Evolutionary conservation across 2,797 vertebrate genomes (phyloP).

Genomic region (Pelochelys cantorii): DNA sequence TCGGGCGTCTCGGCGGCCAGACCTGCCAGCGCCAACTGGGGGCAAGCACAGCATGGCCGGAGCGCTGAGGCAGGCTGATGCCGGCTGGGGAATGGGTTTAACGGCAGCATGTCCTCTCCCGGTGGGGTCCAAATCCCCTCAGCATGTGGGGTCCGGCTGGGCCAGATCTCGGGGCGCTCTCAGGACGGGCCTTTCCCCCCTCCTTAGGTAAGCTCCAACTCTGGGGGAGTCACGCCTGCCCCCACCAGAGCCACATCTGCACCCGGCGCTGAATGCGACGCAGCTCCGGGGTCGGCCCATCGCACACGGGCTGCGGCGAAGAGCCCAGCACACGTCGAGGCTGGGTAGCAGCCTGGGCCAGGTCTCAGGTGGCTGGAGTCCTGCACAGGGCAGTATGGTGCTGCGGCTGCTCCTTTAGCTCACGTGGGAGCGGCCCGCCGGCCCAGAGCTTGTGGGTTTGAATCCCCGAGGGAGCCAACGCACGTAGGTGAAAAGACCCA

Average conservation of each 20-base stretch:
- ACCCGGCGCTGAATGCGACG: neutral
- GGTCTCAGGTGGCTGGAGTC: neutral
- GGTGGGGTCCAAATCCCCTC: too few species aligned
- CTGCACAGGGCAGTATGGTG: neutral
- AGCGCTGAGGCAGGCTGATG: neutral
- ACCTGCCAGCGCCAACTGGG: neutral
- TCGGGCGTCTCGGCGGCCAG: neutral
- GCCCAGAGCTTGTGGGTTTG: neutral
- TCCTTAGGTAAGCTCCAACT: neutral
- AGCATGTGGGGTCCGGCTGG: neutral
- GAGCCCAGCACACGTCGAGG: too few species aligned
- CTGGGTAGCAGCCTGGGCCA: neutral
- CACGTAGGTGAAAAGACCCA: too few species aligned
- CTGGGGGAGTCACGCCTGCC: neutral
- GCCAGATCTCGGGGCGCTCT: neutral
- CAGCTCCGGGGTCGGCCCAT: too few species aligned
- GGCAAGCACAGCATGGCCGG: neutral
- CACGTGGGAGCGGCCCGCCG: too few species aligned
- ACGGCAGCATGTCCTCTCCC: neutral
- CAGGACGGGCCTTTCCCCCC: neutral
- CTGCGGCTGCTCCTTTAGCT: neutral
- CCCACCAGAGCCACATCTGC: neutral
- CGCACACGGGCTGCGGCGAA: neutral
- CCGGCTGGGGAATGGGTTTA: neutral
- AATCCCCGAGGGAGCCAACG: neutral